Percentiles rank a stretch among this genome's conserved stretches.
These are phyloP conservation scores for Protomyctophum bolini DNA, from an alignment of 2,113 vertebrate genomes.

Conservation along the genomic window DNA sequence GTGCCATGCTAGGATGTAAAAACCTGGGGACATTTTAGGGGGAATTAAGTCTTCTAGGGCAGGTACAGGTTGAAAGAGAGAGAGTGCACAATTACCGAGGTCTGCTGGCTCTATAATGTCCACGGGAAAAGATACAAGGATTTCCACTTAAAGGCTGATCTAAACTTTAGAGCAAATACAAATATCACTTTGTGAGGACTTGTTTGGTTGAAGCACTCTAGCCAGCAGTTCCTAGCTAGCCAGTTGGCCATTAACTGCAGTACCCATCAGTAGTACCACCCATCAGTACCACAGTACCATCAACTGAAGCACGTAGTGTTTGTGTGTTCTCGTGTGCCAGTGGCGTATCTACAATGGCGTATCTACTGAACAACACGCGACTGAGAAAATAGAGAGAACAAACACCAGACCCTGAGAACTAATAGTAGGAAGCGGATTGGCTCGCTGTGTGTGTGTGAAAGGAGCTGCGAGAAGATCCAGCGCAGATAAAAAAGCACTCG, in stretches of 20 bases:
- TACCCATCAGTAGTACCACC: not conserved
- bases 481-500: too few relatives aligned
- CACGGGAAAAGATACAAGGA: conserved; percentile 32
- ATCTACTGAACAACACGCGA: too few relatives aligned
- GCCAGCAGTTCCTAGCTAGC: not conserved
- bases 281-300: too few relatives aligned
- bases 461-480: too few relatives aligned
- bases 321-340: too few relatives aligned
- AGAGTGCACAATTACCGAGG: conserved; percentile 56
- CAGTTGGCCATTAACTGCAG: conserved; percentile 2
- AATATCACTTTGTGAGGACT: conserved; percentile 63
- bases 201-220: conserved; percentile 44
- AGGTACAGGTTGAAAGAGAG: conserved; percentile 49
- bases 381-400: too few relatives aligned
- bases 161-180: conserved; percentile 54
- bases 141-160: conserved; percentile 64
- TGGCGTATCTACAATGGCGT: too few relatives aligned
- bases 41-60: conserved; percentile 70
- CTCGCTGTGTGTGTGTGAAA: too few relatives aligned
- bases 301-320: too few relatives aligned
- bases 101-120: conserved; percentile 50
- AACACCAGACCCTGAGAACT: too few relatives aligned
- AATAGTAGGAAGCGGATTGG: too few relatives aligned
- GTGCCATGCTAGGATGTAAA: conserved; percentile 67
- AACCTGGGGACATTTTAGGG: conserved; percentile 74